Conservation (phyloP, 1,140 invertebrate species). For the Agraylea sexmaculata region DNA sequence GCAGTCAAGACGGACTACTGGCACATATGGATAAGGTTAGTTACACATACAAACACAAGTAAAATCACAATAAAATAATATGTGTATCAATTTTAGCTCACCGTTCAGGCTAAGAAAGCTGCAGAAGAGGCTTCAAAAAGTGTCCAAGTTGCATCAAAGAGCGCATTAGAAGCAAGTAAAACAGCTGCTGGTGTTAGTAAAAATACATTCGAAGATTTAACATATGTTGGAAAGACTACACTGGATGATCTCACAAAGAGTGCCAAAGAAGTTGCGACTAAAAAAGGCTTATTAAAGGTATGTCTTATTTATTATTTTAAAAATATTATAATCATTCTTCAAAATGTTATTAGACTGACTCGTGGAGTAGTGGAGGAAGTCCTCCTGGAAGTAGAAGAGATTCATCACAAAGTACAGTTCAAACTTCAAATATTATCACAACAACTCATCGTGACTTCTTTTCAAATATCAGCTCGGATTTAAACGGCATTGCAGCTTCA, state of each 20-base stretch:
- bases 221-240: conserved; percentile 76
- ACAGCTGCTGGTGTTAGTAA: conserved; percentile 77
- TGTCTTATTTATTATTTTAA: conserved; percentile 3
- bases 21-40: conserved; percentile 82
- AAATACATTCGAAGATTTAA: conserved; percentile 76
- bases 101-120: conserved; percentile 78
- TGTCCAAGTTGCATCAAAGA: conserved; percentile 69
- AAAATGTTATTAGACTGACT: conserved; percentile 16
- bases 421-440: conserved; percentile 33
- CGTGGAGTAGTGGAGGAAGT: conserved; percentile 21
- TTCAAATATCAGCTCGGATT: conserved; percentile 76
- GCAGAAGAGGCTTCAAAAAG: conserved; percentile 74
- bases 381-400: conserved; percentile 27
- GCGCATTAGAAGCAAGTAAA: conserved; percentile 75
- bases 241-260: conserved; percentile 83
- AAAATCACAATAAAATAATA: too few species aligned
- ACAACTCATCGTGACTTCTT: conserved; percentile 63
- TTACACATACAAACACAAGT: not conserved
- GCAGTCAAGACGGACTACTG: conserved; percentile 78
- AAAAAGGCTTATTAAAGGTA: conserved; percentile 75
- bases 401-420: conserved; percentile 31
- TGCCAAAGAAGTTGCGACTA: conserved; percentile 73
- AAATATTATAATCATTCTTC: conserved; percentile 5
- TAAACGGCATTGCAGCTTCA: conserved; percentile 81
- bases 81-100: conserved; percentile 59